Base-by-base conservation (phyloP, 2,113 vertebrate genomes). In the Cacatua alba region DNA sequence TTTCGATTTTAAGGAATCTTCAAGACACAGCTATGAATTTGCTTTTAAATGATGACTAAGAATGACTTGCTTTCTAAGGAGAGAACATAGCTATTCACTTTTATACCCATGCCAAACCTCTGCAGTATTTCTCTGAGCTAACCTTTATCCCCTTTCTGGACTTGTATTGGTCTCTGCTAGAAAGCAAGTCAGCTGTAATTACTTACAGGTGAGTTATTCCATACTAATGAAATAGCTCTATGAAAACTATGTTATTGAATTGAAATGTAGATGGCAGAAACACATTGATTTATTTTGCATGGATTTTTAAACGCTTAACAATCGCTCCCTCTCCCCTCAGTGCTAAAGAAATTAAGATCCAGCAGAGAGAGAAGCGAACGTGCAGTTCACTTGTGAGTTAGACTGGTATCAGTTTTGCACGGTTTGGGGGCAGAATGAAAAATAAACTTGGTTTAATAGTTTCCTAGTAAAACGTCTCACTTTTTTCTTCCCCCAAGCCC, bases 151-250 rank as follows among this genome's bases (percentile, higher is more conserved):
- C 92, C 88, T 92, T 93, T 89, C 91, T 95, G 91, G 81, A 84
- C 90, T 90, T 65, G 82, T 41, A 79, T 63, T 92, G 83, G 95
- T 94, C 96, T 94, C 92, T 90, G 95, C 93, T 93, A 94, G 88
- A 96, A 97, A 96, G 94, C 96, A 86, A 96, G 95, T 91, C 97
- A 95, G 91, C 95, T 92, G 72, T 97, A 97, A 96, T 97, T 95
- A 96, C 97, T 97, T 97, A 95, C 97, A 97, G 97, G 97, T 97
- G 97, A 97, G 92, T 96, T 96, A 93, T 86, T 95, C 96, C 95
- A 71, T 90, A 44, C 93, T 95, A 95, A 93, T 92, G 96, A 97
- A 97, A 95, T 93, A 94, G 90, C 92, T 91, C 93, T 94, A 96
- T 95, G 97, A 95, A 95, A 95, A 95, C 86, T 91, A 94, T 94